A percentile compares a stretch with the other conserved stretches of the same genome.
Conservation (phyloP, 2,888 invertebrate genomes). For the Schizotus pectinicornis region DNA sequence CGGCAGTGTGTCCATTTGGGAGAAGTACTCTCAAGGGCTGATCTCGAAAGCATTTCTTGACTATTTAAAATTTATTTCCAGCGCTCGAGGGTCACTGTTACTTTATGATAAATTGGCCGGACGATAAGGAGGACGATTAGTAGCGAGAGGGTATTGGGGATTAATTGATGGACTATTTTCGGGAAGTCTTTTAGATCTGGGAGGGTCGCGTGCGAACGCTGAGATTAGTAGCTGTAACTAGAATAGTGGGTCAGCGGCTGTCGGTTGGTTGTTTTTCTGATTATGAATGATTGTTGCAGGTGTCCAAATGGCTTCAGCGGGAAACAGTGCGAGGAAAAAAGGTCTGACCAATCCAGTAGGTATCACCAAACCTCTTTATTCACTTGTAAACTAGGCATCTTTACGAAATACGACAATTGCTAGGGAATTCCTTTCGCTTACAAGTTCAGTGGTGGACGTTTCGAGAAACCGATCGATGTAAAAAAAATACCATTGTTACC, state of each 20-base stretch:
- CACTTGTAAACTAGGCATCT: constrained; percentile 80
- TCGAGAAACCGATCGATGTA: background rate
- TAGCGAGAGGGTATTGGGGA: too few species aligned
- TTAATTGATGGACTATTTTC: too few species aligned
- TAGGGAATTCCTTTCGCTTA: constrained; percentile 57
- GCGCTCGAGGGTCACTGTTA: too few species aligned
- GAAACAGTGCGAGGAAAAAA: constrained; percentile 80
- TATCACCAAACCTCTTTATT: constrained; percentile 68
- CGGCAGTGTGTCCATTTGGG: too few species aligned
- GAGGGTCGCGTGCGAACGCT: too few species aligned
- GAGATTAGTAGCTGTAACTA: too few species aligned
- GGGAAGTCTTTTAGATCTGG: too few species aligned
- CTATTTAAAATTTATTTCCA: too few species aligned
- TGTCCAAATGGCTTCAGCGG: constrained; percentile 83
- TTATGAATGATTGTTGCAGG: constrained; percentile 60
- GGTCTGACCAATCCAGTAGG: constrained; percentile 78
- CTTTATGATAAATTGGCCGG: too few species aligned
- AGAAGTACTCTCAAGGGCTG: too few species aligned
- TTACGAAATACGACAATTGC: constrained; percentile 75
- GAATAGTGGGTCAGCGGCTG: background rate
- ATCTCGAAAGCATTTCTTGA: too few species aligned
- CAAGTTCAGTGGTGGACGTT: constrained; percentile 33
- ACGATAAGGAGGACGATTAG: background rate
- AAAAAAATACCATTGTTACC: constrained; percentile 43
- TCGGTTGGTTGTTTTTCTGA: constrained; percentile 15